Evolutionary conservation across 2,113 vertebrate genomes (phyloP), one percentile per base, ranked within the genome.

Genomic region (Anser cygnoides): DNA sequence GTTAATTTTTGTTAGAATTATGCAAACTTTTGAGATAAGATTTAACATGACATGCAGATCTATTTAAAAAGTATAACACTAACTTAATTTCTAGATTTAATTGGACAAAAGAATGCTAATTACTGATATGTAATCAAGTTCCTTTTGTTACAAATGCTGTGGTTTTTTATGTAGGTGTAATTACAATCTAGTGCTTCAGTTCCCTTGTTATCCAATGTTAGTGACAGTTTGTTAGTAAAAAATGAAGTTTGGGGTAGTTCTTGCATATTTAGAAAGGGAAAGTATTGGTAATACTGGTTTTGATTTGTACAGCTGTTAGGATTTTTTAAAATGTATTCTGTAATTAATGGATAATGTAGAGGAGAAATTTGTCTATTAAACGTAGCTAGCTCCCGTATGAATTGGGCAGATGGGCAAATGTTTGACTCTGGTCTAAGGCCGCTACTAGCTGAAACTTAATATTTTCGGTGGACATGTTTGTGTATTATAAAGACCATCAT

Each of bases 371-470:
- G 12, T 44, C 16, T 46, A 3, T 72, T 76, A 76, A 66, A 50
- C 66, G 29, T 12, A 46, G 43, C 50, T 71, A 39, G 19, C 22
- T 70, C 13, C 39, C 59, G 4, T 18, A 7, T 35, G 20, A 39
- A 35, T 62, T 62, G 68, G 37, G 31, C 26, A 61, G 70, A 19
- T 61, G 39, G 41, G 37, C 0, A 1, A 72, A 41, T 6, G 20
- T 77, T 82, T 81, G 23, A 23, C 52, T 80, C n/a, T n/a, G 17
- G 8, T 76, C 12, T 4, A 4, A 76, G 46, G 17, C 41, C 28
- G 65, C 1, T 39, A 21, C 0, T 0, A 71, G 20, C 28, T 23
- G 4, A 71, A 80, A 74, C 29, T n/a, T 74, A 54, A 1, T 83
- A 18, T 74, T 75, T 70, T 75, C 35, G 21, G 9, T 80, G 31